A percentile compares a stretch with the other conserved stretches of the same genome.
Conservation (phyloP, 23 tunicate genomes). For the Ascidia mentula region DNA sequence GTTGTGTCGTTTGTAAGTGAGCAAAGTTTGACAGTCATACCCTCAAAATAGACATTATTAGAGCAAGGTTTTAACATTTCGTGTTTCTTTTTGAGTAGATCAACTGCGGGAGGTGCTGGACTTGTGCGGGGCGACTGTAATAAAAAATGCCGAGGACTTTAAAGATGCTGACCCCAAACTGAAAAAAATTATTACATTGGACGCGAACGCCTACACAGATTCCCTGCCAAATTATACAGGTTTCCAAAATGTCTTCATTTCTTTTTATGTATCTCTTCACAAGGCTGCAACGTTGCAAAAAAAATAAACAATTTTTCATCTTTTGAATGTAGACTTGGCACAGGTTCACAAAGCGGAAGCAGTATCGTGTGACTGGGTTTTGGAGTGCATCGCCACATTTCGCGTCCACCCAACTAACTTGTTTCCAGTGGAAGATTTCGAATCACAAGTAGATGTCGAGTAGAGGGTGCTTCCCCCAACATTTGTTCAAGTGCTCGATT, state of each 20-base stretch:
- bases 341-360: constrained; percentile 19
- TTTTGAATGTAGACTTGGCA: constrained; percentile 8
- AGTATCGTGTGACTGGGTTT: constrained; percentile 40
- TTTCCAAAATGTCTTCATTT: too few relatives aligned
- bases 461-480: background rate
- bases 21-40: too few relatives aligned
- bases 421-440: constrained; percentile 52
- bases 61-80: too few relatives aligned
- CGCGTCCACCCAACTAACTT: constrained; percentile 14
- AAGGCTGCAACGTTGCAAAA: too few relatives aligned
- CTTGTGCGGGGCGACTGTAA: constrained; percentile 63
- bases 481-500: background rate
- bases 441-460: constrained; percentile 23
- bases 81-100: too few relatives aligned
- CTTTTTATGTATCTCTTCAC: too few relatives aligned
- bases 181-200: constrained; percentile 50
- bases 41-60: too few relatives aligned
- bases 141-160: constrained; percentile 30
- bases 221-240: constrained; percentile 50
- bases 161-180: background rate
- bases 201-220: constrained; percentile 46
- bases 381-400: constrained; percentile 55
- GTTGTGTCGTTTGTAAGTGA: too few relatives aligned
- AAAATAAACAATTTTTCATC: background rate
- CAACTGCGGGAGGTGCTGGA: constrained; percentile 45